A percentile compares a stretch with the other conserved stretches of the same genome.
Conservation (phyloP, 2,888 invertebrate species). For the Selenia dentaria region DNA sequence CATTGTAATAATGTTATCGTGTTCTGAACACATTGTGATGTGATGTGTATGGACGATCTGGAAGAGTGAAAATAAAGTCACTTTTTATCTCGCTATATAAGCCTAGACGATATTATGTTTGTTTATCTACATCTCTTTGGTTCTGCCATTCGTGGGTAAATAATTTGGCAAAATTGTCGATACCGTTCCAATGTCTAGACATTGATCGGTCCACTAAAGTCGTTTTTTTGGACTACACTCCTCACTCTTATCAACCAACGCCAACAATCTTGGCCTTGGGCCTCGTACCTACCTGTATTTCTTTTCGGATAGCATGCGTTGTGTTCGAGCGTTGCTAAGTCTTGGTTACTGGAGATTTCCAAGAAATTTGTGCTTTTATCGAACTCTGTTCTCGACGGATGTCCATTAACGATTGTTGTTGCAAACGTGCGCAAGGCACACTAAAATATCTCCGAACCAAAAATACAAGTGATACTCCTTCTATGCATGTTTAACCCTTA, state of each 20-base stretch:
- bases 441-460: constrained; percentile 5
- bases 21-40: too few relatives aligned
- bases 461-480: neutral
- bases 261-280: constrained; percentile 12
- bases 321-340: constrained; percentile 28
- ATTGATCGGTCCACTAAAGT: constrained; percentile 2
- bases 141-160: constrained; percentile 6
- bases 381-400: constrained; percentile 47
- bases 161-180: constrained; percentile 4
- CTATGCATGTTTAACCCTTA: too few relatives aligned
- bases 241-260: constrained; percentile 6
- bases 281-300: constrained; percentile 4
- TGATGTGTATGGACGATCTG: too few relatives aligned
- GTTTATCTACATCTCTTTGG: neutral
- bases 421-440: constrained; percentile 53
- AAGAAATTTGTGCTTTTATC: constrained; percentile 49
- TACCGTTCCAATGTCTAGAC: constrained; percentile 17
- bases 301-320: constrained; percentile 10
- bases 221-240: constrained; percentile 1
- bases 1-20: too few relatives aligned
- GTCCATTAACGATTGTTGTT: constrained; percentile 61
- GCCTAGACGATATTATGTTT: too few relatives aligned
- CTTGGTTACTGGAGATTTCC: constrained; percentile 39
- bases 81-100: too few relatives aligned
- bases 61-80: too few relatives aligned